phyloP scores from a whole-genome alignment of 2,113 vertebrate genomes.

The Percopsis transmontana region DNA sequence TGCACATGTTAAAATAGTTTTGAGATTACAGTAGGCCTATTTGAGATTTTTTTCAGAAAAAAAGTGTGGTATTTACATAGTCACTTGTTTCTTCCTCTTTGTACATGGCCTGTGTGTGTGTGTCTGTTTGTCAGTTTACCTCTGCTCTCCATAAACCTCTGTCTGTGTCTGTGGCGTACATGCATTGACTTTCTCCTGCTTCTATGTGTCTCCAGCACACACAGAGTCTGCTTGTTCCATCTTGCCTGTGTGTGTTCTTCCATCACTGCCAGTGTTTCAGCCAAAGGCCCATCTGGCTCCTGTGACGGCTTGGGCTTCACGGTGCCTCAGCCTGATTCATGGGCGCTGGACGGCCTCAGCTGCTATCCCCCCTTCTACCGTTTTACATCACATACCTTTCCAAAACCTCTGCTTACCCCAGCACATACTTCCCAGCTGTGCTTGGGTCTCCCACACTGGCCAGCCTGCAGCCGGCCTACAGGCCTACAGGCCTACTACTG shows the following conservation, averaged over 20 bases:
- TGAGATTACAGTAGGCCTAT: no score
- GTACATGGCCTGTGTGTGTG: no score
- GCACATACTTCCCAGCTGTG: slow-evolving; percentile 42
- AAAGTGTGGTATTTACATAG: no score
- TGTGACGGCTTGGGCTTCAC: slow-evolving; percentile 69
- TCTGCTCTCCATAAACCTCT: neutral
- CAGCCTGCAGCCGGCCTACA: neutral
- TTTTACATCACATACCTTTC: slow-evolving; percentile 59
- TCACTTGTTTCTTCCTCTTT: neutral
- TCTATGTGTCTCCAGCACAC: slow-evolving; percentile 20
- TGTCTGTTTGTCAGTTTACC: neutral
- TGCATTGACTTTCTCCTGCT: neutral
- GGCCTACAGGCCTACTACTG: no score
- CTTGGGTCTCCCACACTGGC: slow-evolving; percentile 15
- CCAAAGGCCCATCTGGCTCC: slow-evolving; percentile 72
- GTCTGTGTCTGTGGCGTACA: neutral
- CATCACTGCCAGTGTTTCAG: slow-evolving; percentile 28
- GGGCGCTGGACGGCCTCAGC: slow-evolving; percentile 68
- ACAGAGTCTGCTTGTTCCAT: slow-evolving; percentile 44
- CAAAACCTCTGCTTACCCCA: slow-evolving; percentile 18
- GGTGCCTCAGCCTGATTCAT: slow-evolving; percentile 75
- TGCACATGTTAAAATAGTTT: no score
- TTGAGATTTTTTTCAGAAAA: no score
- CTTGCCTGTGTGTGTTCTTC: slow-evolving; percentile 38
- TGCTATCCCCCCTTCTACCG: slow-evolving; percentile 63